Base-by-base conservation (phyloP, 2,888 invertebrate species). In the Calameuta filiformis region DNA sequence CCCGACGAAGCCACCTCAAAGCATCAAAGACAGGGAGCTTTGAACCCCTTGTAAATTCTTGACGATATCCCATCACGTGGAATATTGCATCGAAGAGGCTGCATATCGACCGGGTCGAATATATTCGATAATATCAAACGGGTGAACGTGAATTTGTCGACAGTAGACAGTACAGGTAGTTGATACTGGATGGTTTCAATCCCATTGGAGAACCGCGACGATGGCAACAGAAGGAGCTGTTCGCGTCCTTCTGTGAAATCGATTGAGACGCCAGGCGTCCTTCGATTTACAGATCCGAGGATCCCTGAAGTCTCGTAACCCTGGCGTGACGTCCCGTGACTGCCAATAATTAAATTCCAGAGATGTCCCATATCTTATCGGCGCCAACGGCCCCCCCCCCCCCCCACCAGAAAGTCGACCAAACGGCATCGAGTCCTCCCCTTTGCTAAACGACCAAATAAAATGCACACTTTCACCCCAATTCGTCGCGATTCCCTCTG, bases 301-400 rank as follows among this genome's bases (percentile, higher is more conserved):
- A 23, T 56, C 56, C 6, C 56, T 9, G 56, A 56, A 56, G 23
- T 23, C 56, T 56, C 56, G 56, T 9, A 2, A 23, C 23, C 40
- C 40, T 15, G 40, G 15, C 56, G 2, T 23, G 56, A 56, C 56
- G 23, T 56, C 9, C 23, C 56, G 56, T 56, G 23, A 56, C 77
- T 81, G 80, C 83, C 83, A 81, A 83, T 85, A 83, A 85, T 85
- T 83, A 85, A 85, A 85, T 85, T 85, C 84, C 84, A 78, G 73
- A 78, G 80, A 81, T 77, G 81, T 81, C 81, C 82, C 84, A 80
- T 82, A 84, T 84, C 84, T 84, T 84, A 83, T 83, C 81, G 82
- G 79, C n/a, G 76, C 56, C 56, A 56, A 56, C 23, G 2, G 56
- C 23, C 9, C 75, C 12, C 35, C 73, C 77, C 77, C 35, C 73